Percentiles rank a stretch among this genome's conserved stretches.
phyloP scores from a whole-genome alignment of 1,140 invertebrate species.

The Lanistes nyassanus region DNA sequence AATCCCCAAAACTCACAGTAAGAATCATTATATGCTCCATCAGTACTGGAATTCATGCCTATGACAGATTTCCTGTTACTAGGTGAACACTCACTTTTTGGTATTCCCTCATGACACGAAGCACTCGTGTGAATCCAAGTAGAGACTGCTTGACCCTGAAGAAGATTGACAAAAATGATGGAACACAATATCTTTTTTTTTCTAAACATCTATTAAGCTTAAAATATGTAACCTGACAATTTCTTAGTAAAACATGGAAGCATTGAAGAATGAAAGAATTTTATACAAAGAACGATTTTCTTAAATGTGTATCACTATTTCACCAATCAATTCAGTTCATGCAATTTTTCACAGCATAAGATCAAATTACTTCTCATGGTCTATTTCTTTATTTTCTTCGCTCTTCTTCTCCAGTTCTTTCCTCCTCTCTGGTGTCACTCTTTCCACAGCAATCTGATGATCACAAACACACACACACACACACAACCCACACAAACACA shows the following conservation, averaged over 20 bases:
- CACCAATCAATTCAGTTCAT: neutral
- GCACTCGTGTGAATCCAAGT: constrained; percentile 77
- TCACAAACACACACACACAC: neutral
- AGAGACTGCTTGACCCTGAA: constrained; percentile 69
- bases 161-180: constrained; percentile 5
- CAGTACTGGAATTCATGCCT: no score
- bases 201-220: no score
- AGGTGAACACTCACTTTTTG: constrained; percentile 71
- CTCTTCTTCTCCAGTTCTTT: constrained; percentile 24
- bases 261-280: no score
- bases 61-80: no score
- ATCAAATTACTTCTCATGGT: constrained; percentile 66
- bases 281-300: no score
- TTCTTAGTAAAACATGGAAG: no score
- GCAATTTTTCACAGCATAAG: neutral
- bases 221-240: no score
- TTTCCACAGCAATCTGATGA: constrained; percentile 30
- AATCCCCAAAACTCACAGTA: no score
- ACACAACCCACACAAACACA: no score
- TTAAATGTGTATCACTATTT: no score
- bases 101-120: constrained; percentile 70
- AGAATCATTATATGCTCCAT: no score
- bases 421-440: constrained; percentile 23
- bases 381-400: constrained; percentile 45
- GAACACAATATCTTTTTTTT: no score